Conservation (phyloP, 2,113 vertebrate genomes). For the Isichthys henryi region DNA sequence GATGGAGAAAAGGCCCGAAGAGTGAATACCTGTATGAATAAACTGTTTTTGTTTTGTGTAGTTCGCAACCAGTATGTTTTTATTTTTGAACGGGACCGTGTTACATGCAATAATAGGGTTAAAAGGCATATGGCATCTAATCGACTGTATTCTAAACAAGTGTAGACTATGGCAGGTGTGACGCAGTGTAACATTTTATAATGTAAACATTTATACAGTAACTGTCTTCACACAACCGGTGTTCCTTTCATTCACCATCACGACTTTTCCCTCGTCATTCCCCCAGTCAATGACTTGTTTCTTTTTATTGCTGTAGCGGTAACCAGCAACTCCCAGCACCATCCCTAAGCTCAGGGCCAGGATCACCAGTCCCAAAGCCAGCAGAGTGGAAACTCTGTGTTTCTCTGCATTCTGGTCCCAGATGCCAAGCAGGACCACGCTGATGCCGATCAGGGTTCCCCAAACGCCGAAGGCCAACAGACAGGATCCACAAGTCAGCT, state of each 20-base stretch:
- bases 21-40: not conserved
- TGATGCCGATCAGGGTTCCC: slow-evolving; percentile 57
- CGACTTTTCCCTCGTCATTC: slow-evolving; percentile 51
- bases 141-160: not conserved
- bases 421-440: slow-evolving; percentile 53
- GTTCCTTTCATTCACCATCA: slow-evolving; percentile 46
- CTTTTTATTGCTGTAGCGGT: slow-evolving; percentile 43
- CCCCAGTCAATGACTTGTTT: slow-evolving; percentile 28
- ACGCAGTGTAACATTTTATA: not conserved
- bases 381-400: slow-evolving; percentile 40
- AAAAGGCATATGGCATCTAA: not conserved
- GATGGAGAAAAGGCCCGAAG: not conserved
- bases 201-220: slow-evolving; percentile 49
- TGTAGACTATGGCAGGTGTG: not conserved
- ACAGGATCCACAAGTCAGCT: slow-evolving; percentile 62
- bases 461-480: slow-evolving; percentile 61
- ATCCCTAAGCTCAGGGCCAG: slow-evolving; percentile 44
- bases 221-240: slow-evolving; percentile 53
- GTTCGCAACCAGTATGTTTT: not conserved
- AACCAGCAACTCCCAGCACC: slow-evolving; percentile 34
- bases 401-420: slow-evolving; percentile 46
- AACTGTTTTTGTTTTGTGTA: not conserved
- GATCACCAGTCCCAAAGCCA: slow-evolving; percentile 53
- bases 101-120: not conserved
- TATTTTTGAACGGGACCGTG: not conserved